Evolutionary conservation across 1,140 invertebrate genomes (phyloP).

Genomic region (Trichonephila clavipes): DNA sequence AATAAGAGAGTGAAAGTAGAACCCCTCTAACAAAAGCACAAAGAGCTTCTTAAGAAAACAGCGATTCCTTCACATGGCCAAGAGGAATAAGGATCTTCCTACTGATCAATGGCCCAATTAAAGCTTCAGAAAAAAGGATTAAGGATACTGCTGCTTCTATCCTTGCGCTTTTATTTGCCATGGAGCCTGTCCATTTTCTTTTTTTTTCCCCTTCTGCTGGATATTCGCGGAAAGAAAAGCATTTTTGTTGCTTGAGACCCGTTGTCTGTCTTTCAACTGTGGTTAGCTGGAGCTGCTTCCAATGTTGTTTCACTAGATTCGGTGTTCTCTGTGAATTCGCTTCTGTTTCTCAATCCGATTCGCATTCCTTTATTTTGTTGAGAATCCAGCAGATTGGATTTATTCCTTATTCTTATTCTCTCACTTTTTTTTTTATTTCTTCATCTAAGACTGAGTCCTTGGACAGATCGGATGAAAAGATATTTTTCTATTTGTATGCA

Average conservation of each 20-base stretch:
- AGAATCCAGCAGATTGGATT: slow-evolving; percentile 19
- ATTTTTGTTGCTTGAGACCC: neutral
- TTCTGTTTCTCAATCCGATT: slow-evolving; percentile 14
- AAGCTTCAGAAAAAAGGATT: slow-evolving; percentile 56
- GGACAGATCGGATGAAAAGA: neutral
- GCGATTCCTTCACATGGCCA: slow-evolving; percentile 23
- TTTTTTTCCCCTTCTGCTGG: neutral
- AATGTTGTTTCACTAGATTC: slow-evolving; percentile 48
- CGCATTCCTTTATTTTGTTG: slow-evolving; percentile 17
- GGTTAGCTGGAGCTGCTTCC: slow-evolving; percentile 25
- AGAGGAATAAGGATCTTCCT: slow-evolving; percentile 30
- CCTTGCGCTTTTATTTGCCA: slow-evolving; percentile 35
- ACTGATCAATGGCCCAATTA: slow-evolving; percentile 53
- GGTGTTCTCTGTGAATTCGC: neutral
- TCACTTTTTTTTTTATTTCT: neutral
- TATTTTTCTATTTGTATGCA: neutral
- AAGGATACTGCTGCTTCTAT: slow-evolving; percentile 20
- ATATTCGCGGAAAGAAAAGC: neutral
- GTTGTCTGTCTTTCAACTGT: slow-evolving; percentile 53
- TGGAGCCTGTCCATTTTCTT: neutral
- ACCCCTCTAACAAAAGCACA: slow-evolving; percentile 15
- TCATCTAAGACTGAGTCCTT: neutral
- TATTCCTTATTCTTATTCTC: neutral
- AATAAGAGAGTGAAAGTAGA: neutral
- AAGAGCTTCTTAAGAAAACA: slow-evolving; percentile 42